Conservation (phyloP, 2,888 invertebrate species). For the Thymelicus sylvestris region DNA sequence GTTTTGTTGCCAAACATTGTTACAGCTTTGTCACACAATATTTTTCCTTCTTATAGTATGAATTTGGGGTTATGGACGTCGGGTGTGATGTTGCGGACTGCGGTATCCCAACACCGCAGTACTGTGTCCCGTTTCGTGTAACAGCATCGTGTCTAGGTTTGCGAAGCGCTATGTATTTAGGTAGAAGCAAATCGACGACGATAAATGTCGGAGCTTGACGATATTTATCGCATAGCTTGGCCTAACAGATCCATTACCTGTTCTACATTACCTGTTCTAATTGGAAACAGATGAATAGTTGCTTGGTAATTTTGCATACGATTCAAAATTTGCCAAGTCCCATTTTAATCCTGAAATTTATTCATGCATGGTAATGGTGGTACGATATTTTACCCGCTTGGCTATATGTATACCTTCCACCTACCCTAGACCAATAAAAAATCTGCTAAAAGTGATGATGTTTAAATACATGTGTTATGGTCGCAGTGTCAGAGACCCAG, state of each 20-base stretch:
- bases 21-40: not conserved
- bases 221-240: constrained; percentile 25
- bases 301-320: too few relatives aligned
- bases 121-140: not conserved
- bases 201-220: constrained; percentile 24
- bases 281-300: not conserved
- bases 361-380: too few relatives aligned
- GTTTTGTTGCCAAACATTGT: too few relatives aligned
- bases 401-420: too few relatives aligned
- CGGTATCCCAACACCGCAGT: not conserved
- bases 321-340: not conserved
- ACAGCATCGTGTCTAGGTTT: not conserved
- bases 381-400: too few relatives aligned
- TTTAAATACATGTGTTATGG: too few relatives aligned
- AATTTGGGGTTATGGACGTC: not conserved
- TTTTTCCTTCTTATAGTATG: constrained; percentile 40
- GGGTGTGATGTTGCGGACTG: not conserved
- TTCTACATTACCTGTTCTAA: constrained; percentile 7
- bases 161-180: not conserved
- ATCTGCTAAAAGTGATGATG: too few relatives aligned
- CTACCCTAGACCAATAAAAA: too few relatives aligned
- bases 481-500: too few relatives aligned
- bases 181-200: constrained; percentile 17
- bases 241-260: constrained; percentile 16
- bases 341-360: not conserved